Percentiles rank a stretch among this genome's conserved stretches.
phyloP scores from a whole-genome alignment of 1,140 invertebrate genomes.

The Globodera rostochiensis region DNA sequence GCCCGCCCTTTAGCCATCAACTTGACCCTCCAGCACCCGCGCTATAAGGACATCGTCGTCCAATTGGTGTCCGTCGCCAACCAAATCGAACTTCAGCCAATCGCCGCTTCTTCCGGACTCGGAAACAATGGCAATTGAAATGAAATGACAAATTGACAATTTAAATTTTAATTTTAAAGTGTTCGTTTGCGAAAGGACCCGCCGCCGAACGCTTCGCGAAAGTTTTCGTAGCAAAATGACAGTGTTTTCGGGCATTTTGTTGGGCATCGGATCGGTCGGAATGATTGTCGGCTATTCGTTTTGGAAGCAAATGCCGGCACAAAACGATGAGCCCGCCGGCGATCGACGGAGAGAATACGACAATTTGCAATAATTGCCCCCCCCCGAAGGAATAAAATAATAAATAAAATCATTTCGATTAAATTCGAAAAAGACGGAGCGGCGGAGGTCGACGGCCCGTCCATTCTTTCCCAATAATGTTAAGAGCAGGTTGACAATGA shows the following conservation, averaged over 20 bases:
- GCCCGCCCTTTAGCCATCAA: conserved; percentile 18
- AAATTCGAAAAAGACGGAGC: not conserved
- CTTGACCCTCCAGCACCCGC: conserved; percentile 21
- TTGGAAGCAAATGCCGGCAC: conserved; percentile 16
- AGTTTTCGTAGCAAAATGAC: conserved; percentile 37
- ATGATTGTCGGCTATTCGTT: conserved; percentile 30
- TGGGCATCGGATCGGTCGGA: conserved; percentile 27
- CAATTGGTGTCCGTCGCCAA: conserved; percentile 14
- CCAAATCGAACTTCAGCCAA: conserved; percentile 32
- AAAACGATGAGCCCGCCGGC: not conserved
- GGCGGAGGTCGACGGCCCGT: not conserved
- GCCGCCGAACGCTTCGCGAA: conserved; percentile 25
- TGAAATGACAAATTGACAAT: not conserved
- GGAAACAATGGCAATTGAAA: conserved; percentile 26
- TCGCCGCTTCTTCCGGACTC: conserved; percentile 26
- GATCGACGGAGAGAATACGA: not conserved
- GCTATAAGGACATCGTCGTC: conserved; percentile 25
- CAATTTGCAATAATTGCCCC: not conserved
- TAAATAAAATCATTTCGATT: too few species aligned
- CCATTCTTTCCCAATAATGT: not conserved
- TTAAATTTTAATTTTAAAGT: conserved; percentile 19
- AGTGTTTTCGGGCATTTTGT: conserved; percentile 32
- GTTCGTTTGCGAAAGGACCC: conserved; percentile 32
- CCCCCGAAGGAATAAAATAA: too few species aligned
- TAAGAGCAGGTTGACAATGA: too few species aligned